Percentiles rank a stretch among this genome's conserved stretches.
These are phyloP conservation scores for Abrostola tripartita DNA, from an alignment of 2,888 invertebrate genomes.

Conservation along the genomic window DNA sequence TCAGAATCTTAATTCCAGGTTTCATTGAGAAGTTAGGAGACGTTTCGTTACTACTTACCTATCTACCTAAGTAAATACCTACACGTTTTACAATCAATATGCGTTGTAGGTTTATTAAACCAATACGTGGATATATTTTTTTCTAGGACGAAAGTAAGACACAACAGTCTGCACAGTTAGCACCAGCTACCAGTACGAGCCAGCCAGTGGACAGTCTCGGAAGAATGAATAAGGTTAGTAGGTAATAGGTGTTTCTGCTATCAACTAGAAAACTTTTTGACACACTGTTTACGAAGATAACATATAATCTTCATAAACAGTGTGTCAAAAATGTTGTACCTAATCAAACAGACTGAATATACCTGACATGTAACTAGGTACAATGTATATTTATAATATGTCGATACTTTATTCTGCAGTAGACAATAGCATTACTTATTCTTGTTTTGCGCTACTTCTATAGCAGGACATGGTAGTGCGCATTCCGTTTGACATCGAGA, in stretches of 20 bases:
- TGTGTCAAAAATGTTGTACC: too few species aligned
- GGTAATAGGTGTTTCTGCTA: background rate
- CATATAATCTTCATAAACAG: too few species aligned
- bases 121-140: background rate
- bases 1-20: too few species aligned
- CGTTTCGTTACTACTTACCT: background rate
- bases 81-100: too few species aligned
- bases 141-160: constrained; percentile 73
- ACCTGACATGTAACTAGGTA: background rate
- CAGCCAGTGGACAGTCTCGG: constrained; percentile 64
- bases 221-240: constrained; percentile 67
- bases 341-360: too few species aligned
- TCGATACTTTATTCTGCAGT: background rate
- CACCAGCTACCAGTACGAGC: constrained; percentile 60
- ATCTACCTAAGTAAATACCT: background rate
- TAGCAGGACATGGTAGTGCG: constrained; percentile 79
- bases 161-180: constrained; percentile 57
- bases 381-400: background rate
- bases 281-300: too few species aligned
- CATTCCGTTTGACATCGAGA: constrained; percentile 83
- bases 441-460: background rate
- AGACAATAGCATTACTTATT: background rate
- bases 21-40: too few species aligned
- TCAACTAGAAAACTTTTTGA: too few species aligned
- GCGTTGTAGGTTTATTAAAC: too few species aligned